Evolutionary conservation across 2,888 invertebrate genomes (phyloP).

Genomic region (Caenorhabditis panamensis): DNA sequence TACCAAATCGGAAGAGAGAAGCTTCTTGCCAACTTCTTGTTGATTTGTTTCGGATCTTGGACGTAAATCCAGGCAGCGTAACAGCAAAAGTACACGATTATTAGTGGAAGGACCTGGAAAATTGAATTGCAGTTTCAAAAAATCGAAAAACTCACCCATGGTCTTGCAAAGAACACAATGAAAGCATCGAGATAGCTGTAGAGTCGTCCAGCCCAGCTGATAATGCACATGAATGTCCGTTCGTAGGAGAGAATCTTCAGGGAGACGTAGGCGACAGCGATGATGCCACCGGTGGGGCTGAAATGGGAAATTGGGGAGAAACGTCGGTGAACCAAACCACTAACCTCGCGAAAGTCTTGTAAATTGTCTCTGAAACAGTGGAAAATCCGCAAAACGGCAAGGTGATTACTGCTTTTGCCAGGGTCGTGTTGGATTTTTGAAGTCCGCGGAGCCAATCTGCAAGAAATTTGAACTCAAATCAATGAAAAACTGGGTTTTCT

Average conservation of each 20-base stretch:
- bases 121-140: neutral
- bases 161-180: conserved; percentile 72
- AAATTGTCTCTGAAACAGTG: conserved; percentile 67
- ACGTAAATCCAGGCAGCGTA: conserved; percentile 79
- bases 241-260: conserved; percentile 79
- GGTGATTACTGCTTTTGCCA: conserved; percentile 82
- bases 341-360: conserved; percentile 63
- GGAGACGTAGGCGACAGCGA: conserved; percentile 70
- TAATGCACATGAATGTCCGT: conserved; percentile 74
- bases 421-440: conserved; percentile 82
- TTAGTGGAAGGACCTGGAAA: conserved; percentile 74
- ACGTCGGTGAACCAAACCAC: too few relatives aligned
- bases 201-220: conserved; percentile 74
- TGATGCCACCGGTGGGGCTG: conserved; percentile 72
- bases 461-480: too few relatives aligned
- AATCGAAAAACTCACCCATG: conserved; percentile 68
- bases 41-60: conserved; percentile 72
- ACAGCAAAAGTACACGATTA: conserved; percentile 72
- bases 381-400: conserved; percentile 85
- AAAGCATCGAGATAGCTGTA: conserved; percentile 72
- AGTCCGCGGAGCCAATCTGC: conserved; percentile 76
- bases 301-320: too few relatives aligned
- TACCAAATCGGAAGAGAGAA: conserved; percentile 81
- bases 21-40: conserved; percentile 77
- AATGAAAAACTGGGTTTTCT: conserved; percentile 1